phyloP scores from a whole-genome alignment of 2,113 vertebrate species.

The Enhydra lutris region DNA sequence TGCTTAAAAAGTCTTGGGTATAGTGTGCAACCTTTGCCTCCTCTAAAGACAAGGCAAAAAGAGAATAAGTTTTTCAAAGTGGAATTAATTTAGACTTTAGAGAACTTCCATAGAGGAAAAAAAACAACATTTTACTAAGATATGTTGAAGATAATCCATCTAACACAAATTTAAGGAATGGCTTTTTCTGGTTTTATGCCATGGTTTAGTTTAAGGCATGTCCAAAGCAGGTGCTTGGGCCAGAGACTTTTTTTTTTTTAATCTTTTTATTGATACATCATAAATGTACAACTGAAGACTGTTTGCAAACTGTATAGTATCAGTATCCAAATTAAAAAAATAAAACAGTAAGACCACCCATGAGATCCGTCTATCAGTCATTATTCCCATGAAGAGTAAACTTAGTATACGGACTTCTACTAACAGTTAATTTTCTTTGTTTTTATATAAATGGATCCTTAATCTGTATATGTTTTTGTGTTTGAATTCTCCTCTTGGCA shows the following conservation, averaged over 20 bases:
- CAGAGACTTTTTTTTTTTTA: neutral
- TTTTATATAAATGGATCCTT: neutral
- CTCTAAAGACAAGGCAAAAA: neutral
- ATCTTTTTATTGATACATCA: neutral
- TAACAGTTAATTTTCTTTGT: neutral
- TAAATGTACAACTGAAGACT: neutral
- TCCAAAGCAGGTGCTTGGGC: neutral
- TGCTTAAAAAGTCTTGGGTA: neutral
- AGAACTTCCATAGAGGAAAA: neutral
- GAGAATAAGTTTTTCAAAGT: neutral
- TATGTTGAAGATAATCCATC: neutral
- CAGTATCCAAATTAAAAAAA: neutral
- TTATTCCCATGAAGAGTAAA: neutral
- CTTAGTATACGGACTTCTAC: neutral
- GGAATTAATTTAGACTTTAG: neutral
- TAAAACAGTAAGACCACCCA: neutral
- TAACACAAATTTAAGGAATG: neutral
- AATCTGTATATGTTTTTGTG: neutral
- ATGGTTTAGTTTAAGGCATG: neutral
- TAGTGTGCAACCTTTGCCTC: neutral
- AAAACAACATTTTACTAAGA: neutral
- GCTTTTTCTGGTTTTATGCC: neutral
- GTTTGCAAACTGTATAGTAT: neutral
- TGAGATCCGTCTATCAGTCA: neutral
- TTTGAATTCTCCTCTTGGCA: neutral